Conservation (phyloP, 2,888 invertebrate species). For the Laothoe populi region DNA sequence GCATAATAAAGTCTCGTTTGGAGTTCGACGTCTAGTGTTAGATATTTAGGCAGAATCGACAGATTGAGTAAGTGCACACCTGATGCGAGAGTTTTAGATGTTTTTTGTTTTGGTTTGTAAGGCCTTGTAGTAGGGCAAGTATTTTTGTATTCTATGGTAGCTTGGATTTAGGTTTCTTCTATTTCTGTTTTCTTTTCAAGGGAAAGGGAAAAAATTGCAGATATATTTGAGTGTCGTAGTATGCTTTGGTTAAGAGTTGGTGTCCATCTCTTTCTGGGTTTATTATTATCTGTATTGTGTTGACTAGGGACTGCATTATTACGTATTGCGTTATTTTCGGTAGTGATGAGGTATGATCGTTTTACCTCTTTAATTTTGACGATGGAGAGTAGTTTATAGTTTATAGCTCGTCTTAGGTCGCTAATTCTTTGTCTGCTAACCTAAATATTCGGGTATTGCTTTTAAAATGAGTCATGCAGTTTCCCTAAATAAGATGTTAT, state of each 20-base stretch:
- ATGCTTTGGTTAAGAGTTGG: constrained; percentile 24
- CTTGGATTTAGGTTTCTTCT: not conserved
- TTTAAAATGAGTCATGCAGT: constrained; percentile 17
- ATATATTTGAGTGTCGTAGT: constrained; percentile 3
- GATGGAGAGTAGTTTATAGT: constrained; percentile 13
- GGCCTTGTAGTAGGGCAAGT: not conserved
- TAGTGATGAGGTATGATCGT: not conserved
- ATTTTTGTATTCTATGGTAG: not conserved
- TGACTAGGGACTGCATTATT: not conserved
- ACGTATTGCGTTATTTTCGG: not conserved
- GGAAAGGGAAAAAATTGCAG: too few species aligned
- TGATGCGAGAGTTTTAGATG: not conserved
- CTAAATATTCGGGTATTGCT: constrained; percentile 24
- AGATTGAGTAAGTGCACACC: not conserved
- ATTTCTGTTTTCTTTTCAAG: not conserved
- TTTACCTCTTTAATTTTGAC: not conserved
- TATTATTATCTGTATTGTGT: not conserved
- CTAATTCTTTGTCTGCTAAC: constrained; percentile 29
- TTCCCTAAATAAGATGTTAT: constrained; percentile 29
- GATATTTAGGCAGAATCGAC: not conserved
- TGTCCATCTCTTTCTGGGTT: constrained; percentile 27
- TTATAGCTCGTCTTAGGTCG: constrained; percentile 29
- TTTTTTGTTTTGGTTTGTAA: not conserved
- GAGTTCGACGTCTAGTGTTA: not conserved
- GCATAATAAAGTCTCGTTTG: not conserved